Conservation (phyloP, 2,797 vertebrate species). For the Tiaroga cobitis region DNA sequence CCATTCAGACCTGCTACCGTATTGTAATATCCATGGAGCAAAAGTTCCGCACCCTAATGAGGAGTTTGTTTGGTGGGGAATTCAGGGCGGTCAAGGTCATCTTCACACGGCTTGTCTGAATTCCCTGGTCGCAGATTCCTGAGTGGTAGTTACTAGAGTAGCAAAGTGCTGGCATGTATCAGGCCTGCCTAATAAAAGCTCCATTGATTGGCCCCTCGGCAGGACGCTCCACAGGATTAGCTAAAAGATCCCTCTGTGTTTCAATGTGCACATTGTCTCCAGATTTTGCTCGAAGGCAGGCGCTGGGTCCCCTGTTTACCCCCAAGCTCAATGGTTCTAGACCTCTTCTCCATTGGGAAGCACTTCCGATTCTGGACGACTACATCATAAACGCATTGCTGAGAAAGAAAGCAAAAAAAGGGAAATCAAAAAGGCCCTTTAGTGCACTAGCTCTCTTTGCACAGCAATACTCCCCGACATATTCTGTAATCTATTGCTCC, state of each 20-base stretch:
- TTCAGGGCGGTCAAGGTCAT: constrained; percentile 50
- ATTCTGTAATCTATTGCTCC: constrained; percentile 48
- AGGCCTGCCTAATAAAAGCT: constrained; percentile 62
- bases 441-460: constrained; percentile 1
- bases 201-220: constrained; percentile 62
- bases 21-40: constrained; percentile 27
- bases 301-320: constrained; percentile 58
- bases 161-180: constrained; percentile 60
- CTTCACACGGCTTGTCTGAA: constrained; percentile 58
- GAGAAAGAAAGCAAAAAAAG: constrained; percentile 15
- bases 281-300: constrained; percentile 58
- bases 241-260: constrained; percentile 51
- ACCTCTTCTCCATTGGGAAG: constrained; percentile 19
- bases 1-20: constrained; percentile 15
- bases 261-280: constrained; percentile 67
- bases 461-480: constrained; percentile 17
- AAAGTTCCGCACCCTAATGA: not conserved
- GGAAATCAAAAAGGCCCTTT: constrained; percentile 15
- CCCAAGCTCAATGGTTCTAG: constrained; percentile 50
- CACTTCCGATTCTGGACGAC: constrained; percentile 37
- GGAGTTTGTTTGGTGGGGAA: constrained; percentile 40
- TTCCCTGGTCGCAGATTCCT: constrained; percentile 53
- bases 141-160: constrained; percentile 59
- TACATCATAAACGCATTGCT: constrained; percentile 34
- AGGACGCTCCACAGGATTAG: constrained; percentile 59